Conservation (phyloP, 2,113 vertebrate species). For the Malurus cyaneus region DNA sequence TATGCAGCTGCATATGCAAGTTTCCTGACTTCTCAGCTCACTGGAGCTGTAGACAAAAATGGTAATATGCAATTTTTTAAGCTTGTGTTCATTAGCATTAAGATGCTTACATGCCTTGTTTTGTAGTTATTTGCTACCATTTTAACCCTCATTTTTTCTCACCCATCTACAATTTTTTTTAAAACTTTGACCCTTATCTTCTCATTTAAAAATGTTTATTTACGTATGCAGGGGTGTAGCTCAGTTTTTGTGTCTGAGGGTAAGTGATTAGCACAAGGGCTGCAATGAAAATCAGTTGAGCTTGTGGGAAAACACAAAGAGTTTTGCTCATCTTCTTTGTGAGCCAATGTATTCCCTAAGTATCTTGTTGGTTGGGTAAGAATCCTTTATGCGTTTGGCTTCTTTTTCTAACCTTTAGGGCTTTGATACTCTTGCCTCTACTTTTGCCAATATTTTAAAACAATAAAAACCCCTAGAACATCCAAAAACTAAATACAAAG, state of each 20-base stretch:
- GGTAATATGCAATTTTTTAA: not conserved
- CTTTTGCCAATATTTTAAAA: constrained; percentile 21
- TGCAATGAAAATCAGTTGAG: not conserved
- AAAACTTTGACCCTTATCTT: not conserved
- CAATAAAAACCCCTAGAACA: not conserved
- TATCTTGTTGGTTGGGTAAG: not conserved
- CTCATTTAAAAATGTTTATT: not conserved
- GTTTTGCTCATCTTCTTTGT: not conserved
- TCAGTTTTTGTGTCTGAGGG: not conserved
- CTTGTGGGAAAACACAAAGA: not conserved
- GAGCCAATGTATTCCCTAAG: not conserved
- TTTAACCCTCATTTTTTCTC: not conserved
- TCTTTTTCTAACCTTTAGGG: constrained; percentile 22
- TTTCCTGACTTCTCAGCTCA: not conserved
- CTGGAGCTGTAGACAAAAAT: not conserved
- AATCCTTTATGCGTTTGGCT: not conserved
- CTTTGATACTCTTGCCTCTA: not conserved
- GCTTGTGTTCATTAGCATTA: not conserved
- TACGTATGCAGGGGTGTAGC: not conserved
- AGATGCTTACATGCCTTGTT: not conserved
- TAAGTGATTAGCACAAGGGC: not conserved
- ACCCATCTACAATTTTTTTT: not conserved
- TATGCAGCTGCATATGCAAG: not conserved
- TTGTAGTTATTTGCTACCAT: not conserved
- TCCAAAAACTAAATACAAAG: not conserved